Evolutionary conservation across 2,797 vertebrate species (phyloP).

Genomic region (Mionectes olivaceus): DNA sequence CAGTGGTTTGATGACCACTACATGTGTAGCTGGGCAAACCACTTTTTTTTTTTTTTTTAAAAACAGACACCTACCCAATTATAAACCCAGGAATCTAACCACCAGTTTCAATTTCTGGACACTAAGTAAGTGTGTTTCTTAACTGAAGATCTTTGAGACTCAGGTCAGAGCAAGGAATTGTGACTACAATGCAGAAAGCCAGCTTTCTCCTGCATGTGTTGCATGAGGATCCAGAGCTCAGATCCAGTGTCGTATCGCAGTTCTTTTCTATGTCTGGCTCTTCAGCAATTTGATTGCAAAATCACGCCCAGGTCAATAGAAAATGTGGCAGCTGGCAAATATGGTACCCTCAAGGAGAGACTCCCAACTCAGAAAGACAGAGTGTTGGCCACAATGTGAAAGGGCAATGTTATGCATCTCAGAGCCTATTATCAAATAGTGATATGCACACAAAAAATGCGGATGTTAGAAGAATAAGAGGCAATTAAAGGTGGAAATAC

Average conservation of each 20-base stretch:
- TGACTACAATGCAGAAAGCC: neutral
- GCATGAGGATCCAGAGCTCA: neutral
- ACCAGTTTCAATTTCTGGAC: neutral
- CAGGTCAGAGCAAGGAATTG: neutral
- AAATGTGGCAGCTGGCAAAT: neutral
- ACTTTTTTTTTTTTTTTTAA: neutral
- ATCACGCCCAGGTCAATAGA: neutral
- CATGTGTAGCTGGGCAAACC: neutral
- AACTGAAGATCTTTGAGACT: neutral
- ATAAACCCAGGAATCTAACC: neutral
- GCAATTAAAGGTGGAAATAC: neutral
- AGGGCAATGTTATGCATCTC: neutral
- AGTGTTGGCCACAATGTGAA: neutral
- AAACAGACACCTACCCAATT: neutral
- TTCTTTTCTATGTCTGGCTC: neutral
- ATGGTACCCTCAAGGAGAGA: neutral
- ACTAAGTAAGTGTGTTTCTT: neutral
- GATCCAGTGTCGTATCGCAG: neutral
- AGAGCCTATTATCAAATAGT: neutral
- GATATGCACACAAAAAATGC: neutral
- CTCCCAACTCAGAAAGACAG: neutral
- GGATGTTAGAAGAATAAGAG: neutral
- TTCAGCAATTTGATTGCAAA: neutral
- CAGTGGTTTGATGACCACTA: neutral
- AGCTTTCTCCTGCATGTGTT: neutral